Conservation (phyloP, 2,113 vertebrate species). For the Dinomys branickii region DNA sequence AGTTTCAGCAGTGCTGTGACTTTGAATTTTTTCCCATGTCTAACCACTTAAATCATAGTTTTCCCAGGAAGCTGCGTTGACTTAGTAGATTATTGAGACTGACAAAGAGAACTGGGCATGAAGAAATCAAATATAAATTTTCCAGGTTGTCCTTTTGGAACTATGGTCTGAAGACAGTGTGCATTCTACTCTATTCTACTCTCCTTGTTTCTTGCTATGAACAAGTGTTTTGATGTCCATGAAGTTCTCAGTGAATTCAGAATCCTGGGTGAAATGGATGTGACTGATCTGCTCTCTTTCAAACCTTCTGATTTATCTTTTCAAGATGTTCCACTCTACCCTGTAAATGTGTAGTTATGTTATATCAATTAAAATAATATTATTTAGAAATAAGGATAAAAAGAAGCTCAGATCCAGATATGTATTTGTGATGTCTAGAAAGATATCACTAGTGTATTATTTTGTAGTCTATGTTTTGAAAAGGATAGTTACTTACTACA, state of each 20-base stretch:
- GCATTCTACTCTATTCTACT: not conserved
- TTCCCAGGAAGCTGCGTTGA: not conserved
- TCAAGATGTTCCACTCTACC: not conserved
- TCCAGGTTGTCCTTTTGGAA: not conserved
- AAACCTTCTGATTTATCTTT: slow-evolving; percentile 17
- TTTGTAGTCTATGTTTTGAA: slow-evolving; percentile 21
- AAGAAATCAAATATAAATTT: not conserved
- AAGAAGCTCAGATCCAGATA: not conserved
- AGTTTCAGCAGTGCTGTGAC: not conserved
- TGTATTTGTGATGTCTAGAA: not conserved
- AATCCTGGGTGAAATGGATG: not conserved
- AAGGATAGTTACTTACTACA: not conserved
- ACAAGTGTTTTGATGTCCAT: not conserved
- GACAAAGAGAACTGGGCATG: not conserved
- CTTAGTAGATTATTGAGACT: slow-evolving; percentile 12
- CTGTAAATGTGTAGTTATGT: not conserved
- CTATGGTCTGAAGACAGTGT: not conserved
- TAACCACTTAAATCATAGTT: not conserved
- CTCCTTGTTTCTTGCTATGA: not conserved
- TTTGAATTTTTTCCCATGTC: not conserved
- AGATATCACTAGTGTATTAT: not conserved
- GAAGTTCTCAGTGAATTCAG: slow-evolving; percentile 8
- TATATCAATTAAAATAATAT: not conserved
- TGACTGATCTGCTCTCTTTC: not conserved
- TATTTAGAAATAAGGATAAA: not conserved